Base-by-base conservation (phyloP, 2,797 vertebrate genomes). In the Girardinus metallicus region DNA sequence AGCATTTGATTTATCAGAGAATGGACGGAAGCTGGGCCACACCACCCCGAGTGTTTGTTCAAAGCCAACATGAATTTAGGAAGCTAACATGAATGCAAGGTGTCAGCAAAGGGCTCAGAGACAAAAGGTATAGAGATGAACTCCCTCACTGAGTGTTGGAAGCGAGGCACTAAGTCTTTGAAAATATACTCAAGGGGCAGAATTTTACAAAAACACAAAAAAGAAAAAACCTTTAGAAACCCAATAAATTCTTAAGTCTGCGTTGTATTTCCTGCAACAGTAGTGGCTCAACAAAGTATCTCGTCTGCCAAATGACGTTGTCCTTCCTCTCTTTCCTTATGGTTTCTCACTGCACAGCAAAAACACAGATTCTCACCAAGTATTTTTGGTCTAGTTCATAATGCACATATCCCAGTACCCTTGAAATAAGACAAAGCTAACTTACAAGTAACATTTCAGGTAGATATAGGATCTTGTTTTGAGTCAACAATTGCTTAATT, bases 1-100 rank as follows among this genome's bases (percentile, higher is more conserved):
- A 29, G 53, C 71, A 86, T 92, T 90, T 93, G 95, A 94, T 94
- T 94, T 92, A 94, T 94, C 94, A 85, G 91, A 93, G 89, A 93
- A 93, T 86, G 87, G 93, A 94, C 93, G 93, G 95, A 95, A 96
- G 91, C 91, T 60, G 85, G 84, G 85, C 86, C 82, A 79, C 81
- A 78, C 81, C 85, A 91, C 91, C 87, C 86, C 89, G 79, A 73
- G 89, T 95, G 90, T 93, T 90, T 92, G 92, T 91, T 93, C 92
- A 94, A 91, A 92, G 93, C 85, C 87, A 93, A 94, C 90, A 93
- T 90, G 88, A 92, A 86, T 75, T 85, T 87, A 94, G 95, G 95
- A 96, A 96, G 93, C 91, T 81, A 93, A 94, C 92, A 92, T 80
- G 83, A 86, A 92, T 89, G 86, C 87, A 82, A 90, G 82, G 84